These are phyloP conservation scores for Podargus strigoides DNA, from an alignment of 2,797 vertebrate genomes.

Conservation along the genomic window DNA sequence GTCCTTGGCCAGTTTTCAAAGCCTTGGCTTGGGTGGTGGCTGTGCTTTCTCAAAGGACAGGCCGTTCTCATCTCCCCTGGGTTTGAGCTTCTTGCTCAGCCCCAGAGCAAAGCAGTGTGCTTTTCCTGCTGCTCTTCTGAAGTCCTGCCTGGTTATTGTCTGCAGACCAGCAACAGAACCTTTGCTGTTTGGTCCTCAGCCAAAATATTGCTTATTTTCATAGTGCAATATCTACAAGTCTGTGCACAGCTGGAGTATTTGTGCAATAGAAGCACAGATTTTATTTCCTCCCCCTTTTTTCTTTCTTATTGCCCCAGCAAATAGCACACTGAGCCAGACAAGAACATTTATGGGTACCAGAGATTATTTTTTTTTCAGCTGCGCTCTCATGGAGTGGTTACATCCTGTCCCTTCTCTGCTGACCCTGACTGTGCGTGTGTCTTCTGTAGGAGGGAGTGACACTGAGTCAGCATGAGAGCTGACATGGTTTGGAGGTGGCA, in stretches of 20 bases:
- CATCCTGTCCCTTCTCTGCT: neutral
- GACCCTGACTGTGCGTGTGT: neutral
- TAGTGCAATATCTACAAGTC: neutral
- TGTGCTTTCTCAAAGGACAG: neutral
- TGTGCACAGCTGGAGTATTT: neutral
- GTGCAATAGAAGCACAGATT: neutral
- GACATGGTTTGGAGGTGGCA: neutral
- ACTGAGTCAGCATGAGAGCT: neutral
- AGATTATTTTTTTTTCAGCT: neutral
- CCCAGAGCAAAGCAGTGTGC: fast-evolving
- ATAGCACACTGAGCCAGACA: neutral
- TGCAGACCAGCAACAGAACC: neutral
- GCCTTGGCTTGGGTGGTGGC: neutral
- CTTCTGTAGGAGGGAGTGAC: neutral
- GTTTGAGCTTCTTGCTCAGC: neutral
- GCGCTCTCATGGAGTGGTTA: neutral
- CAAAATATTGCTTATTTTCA: neutral
- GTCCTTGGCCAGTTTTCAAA: neutral
- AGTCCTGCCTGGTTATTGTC: neutral
- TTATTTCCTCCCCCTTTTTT: neutral
- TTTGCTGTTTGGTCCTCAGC: neutral
- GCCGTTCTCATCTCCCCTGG: fast-evolving
- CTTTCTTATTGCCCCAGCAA: neutral
- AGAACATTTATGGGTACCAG: neutral
- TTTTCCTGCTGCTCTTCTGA: neutral